Evolutionary conservation across 53 echinoderm and acorn worm species (phyloP), one percentile per base, ranked within the genome.

Genomic region (Actinopyga echinites): DNA sequence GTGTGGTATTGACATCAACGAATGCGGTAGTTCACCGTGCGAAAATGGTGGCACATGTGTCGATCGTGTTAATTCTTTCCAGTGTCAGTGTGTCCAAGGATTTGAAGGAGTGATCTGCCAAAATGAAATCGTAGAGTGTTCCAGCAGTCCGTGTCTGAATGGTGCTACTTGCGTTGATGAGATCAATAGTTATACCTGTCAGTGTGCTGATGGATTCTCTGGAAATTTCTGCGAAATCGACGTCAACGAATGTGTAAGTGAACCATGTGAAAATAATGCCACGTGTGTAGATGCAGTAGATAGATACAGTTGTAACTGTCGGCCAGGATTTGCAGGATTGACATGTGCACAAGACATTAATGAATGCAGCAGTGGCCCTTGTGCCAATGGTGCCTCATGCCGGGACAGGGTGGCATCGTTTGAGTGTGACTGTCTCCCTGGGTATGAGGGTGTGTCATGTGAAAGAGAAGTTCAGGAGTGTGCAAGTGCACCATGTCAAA

Each of bases 341-440:
- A 77, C 45, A 30, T 92, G 92, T 69, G 60, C 78, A 15, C 11
- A 77, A 24, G 45, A 89, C 19, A 79, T 89, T 15, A 55, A 92
- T 34, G 92, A 92, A 62, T 92, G 92, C 49, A 54, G 19, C 26
- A 85, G 92, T 43, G 37, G 26, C 19, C 92, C 92, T 2, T 92
- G 92, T 43, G 13, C 60, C 30, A 86, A 86, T 84, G 82, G 82
- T 30, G 92, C 89, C 1, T 32, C 65, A 0, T 92, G 92, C 56
- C 28, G 31, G 2, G 86, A 92, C 83, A 36, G 49, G 9, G 56
- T 92, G 13, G 74, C 56, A 5, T n/a, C 62, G 11, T 92, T 86
- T 65, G 63, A 55, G 52, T 92, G 92, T 67, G 22, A 9, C 24
- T 92, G 92, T 58, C 6, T 44, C 0, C 52, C 89, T 54, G 92